Conservation (phyloP, 2,113 vertebrate species). For the Paratilapia polleni region DNA sequence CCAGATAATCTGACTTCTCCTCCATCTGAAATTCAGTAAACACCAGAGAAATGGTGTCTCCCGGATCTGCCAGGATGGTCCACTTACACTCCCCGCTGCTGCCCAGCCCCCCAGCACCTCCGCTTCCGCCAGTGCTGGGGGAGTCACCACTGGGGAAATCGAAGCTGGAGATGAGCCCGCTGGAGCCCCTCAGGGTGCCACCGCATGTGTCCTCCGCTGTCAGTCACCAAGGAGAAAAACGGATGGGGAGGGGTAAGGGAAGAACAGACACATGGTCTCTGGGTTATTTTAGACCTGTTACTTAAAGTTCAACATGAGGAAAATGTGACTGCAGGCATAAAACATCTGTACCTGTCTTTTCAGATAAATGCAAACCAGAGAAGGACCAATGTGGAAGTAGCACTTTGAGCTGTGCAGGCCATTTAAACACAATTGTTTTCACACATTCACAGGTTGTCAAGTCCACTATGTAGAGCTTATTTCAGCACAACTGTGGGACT, state of each 20-base stretch:
- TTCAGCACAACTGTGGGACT: background rate
- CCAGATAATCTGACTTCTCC: conserved; percentile 92
- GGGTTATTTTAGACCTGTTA: conserved; percentile 55
- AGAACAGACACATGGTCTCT: conserved; percentile 41
- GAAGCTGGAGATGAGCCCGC: conserved; percentile 94
- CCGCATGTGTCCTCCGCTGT: conserved; percentile 95
- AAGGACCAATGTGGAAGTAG: background rate
- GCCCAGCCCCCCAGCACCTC: conserved; percentile 63
- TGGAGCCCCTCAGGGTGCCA: conserved; percentile 91
- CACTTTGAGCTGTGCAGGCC: background rate
- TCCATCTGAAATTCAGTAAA: conserved; percentile 98
- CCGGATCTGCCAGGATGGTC: conserved; percentile 95
- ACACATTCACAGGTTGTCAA: conserved; percentile 3
- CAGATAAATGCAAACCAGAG: conserved; percentile 36
- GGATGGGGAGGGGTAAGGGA: background rate
- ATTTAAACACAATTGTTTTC: conserved; percentile 8
- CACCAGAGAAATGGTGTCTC: conserved; percentile 95
- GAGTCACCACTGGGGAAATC: conserved; percentile 90
- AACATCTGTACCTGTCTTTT: conserved; percentile 44
- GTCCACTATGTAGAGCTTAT: background rate
- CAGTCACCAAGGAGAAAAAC: conserved; percentile 49
- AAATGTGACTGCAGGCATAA: conserved; percentile 28
- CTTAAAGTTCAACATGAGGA: conserved; percentile 24
- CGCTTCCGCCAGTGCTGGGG: conserved; percentile 58
- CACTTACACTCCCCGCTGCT: conserved; percentile 92